Evolutionary conservation across 2,888 invertebrate species (phyloP), one percentile per base, ranked within the genome.

Genomic region (Aproaerema taeniolella): DNA sequence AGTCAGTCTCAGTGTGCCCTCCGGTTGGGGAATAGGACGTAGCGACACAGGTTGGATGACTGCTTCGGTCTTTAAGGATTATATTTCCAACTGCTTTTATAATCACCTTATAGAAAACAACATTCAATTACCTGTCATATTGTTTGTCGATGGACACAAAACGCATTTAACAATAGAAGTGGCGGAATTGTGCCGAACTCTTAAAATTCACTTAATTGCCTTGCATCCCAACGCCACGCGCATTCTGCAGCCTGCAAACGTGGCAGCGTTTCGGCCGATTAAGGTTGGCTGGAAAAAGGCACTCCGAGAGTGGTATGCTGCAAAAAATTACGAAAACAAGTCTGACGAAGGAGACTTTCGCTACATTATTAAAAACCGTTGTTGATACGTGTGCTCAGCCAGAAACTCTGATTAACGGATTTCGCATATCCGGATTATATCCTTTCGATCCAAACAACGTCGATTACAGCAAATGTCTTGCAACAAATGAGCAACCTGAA

Each of bases 111-210:
- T 33, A 24, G 20, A 17, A 17, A 20, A 17, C 6, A 38, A 35
- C 29, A 32, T 45, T 11, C 17, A 17, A 5, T 12, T 49, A 2
- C 50, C 52, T 1, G 34, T 54, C 0, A 43, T 52, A 15, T 15
- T 49, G 6, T 52, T 50, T 43, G 46, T 50, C 1, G 51, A 49
- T 24, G 52, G 50, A 3, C 47, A 55, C 33, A 52, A 52, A 38
- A 47, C 47, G 0, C 51, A 50, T 30, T 26, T 50, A 14, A 52
- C 39, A 0, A 12, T 38, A 7, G 32, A 39, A 9, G 39, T 52
- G 2, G 40, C 37, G 10, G 41, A 46, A 29, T 1, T 51, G 48
- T 3, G 26, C 26, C 11, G 34, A 34, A 12, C 13, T 34, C 8
- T 33, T 3, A 17, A 42, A 32, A 45, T 43, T 2, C 17, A 38